phyloP scores from a whole-genome alignment of 1,140 invertebrate genomes.

The Eumaeus atala region DNA sequence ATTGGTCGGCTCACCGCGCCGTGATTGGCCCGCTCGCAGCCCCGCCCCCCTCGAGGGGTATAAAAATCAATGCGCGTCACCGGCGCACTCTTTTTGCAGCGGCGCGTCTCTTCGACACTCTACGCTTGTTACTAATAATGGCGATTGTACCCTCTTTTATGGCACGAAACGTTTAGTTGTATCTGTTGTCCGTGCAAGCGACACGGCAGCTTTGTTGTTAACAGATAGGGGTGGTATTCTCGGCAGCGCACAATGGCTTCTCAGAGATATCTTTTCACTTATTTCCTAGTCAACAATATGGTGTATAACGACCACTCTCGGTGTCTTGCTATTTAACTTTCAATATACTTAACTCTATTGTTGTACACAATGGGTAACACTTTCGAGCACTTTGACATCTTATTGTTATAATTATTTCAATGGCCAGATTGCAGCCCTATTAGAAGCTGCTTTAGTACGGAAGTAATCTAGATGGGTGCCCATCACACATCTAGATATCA shows the following conservation, averaged over 20 bases:
- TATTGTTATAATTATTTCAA: too few species aligned
- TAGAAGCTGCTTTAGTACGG: too few species aligned
- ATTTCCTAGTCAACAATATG: conserved; percentile 45
- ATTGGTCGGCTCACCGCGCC: conserved; percentile 64
- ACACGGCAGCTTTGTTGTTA: conserved; percentile 57
- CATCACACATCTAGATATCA: too few species aligned
- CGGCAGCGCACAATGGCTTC: conserved; percentile 56
- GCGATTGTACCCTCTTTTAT: conserved; percentile 64
- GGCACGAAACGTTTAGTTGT: conserved; percentile 67
- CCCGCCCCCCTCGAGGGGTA: conserved; percentile 62
- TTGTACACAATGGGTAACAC: neutral
- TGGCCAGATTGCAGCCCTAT: too few species aligned
- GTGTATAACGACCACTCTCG: conserved; percentile 39
- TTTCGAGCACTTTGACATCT: too few species aligned
- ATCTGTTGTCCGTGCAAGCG: conserved; percentile 58
- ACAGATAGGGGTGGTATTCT: conserved; percentile 49
- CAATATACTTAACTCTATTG: conserved; percentile 32
- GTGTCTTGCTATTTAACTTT: conserved; percentile 34
- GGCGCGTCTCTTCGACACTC: conserved; percentile 57
- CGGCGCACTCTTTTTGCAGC: conserved; percentile 52
- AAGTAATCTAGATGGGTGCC: too few species aligned
- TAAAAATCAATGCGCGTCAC: conserved; percentile 66
- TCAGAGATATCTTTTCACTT: conserved; percentile 50
- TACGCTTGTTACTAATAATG: conserved; percentile 63
- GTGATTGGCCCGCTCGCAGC: conserved; percentile 59